Base-by-base conservation (phyloP, 53 echinoderm and acorn worm genomes). In the Actinopyga echinites region DNA sequence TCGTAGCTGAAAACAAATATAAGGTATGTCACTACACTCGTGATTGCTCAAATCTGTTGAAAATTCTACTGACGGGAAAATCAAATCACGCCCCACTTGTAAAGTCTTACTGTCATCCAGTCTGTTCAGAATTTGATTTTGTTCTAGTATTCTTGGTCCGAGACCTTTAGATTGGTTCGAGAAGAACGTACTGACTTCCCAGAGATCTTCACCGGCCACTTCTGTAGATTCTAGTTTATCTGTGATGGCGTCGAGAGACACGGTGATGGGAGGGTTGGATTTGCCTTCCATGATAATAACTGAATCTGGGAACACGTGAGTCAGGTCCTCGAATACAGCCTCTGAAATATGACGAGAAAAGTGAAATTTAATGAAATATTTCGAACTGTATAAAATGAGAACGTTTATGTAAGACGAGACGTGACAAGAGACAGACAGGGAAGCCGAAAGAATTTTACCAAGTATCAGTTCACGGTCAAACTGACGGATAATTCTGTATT, bases 181-280 rank as follows among this genome's bases (percentile, higher is more conserved):
- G 33, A 77, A 77, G 33, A 77, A 77, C 8, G 77, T 77, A 10
- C 25, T 9, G 30, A 77, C 56, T 56, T 77, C 77, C 77, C 77
- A 77, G 21, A 77, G 54, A 20, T 77, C 20, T 26, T 77, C 56
- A 28, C 77, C 77, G 6, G 1, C 32, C 8, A 77, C 77, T 4
- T 13, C 54, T 15, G 77, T 54, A 3, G 77, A 56, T 33, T 77
- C 55, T 11, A 24, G 25, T 56, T 77, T 77, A 77, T 77, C 20
- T 1, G 77, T 77, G 44, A 77, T 77, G 13, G 56, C 77, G 31
- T 77, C 56, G 3, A 77, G 31, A 30, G 56, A 55, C 21, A 77
- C 77, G 1, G 56, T 55, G 32, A 77, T 31, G n/a, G 44, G 32
- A 53, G 49, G 77, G 77, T 77, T 54, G 2, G 30, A 3, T 30